Evolutionary conservation across 2,888 invertebrate species (phyloP).

Genomic region (Leistus spinibarbis): DNA sequence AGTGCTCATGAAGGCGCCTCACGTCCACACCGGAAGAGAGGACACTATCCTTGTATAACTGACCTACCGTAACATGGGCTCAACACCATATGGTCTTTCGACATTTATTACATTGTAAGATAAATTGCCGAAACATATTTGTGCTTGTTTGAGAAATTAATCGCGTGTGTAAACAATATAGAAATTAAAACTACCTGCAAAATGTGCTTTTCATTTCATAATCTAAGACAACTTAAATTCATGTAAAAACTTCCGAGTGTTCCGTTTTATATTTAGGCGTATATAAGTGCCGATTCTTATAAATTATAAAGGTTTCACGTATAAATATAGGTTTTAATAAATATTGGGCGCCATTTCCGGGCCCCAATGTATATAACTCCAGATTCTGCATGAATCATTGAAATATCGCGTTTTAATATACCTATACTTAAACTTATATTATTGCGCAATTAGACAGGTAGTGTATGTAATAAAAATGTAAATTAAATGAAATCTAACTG

Average conservation of each 20-base stretch:
- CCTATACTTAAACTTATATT: too few species aligned
- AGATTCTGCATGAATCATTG: too few species aligned
- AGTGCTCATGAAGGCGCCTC: slow-evolving; percentile 14
- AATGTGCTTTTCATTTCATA: neutral
- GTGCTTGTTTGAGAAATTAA: too few species aligned
- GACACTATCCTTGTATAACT: slow-evolving; percentile 20
- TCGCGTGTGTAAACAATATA: neutral
- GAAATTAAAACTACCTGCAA: neutral
- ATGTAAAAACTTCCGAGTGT: neutral
- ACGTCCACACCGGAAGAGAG: slow-evolving; percentile 34
- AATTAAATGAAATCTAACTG: neutral
- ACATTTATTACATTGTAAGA: too few species aligned
- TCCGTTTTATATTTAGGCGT: too few species aligned
- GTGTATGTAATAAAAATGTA: neutral
- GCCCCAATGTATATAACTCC: too few species aligned
- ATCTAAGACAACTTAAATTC: neutral
- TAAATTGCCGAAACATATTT: too few species aligned
- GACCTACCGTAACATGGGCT: slow-evolving; percentile 21
- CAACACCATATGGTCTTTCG: slow-evolving; percentile 26
- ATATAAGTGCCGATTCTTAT: too few species aligned
- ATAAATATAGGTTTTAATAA: too few species aligned
- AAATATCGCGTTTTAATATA: too few species aligned
- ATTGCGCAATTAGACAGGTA: neutral
- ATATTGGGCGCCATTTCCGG: too few species aligned
- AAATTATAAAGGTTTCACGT: too few species aligned